phyloP scores from a whole-genome alignment of 2,888 invertebrate genomes.

The Stomorhina lunata region DNA sequence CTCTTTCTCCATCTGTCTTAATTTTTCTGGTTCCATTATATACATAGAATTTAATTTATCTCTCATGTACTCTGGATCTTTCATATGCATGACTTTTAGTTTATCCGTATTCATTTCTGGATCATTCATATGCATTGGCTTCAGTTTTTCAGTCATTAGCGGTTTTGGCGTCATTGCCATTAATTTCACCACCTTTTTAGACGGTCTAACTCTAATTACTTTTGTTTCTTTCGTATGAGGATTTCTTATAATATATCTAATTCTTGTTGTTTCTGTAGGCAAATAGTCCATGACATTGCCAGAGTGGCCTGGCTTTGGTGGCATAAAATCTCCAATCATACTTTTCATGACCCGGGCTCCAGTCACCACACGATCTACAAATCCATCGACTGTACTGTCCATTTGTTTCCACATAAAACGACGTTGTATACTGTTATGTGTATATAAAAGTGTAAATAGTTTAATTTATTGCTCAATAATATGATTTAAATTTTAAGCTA shows the following conservation, averaged over 20 bases:
- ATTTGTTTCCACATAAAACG: conserved; percentile 80
- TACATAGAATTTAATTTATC: conserved; percentile 43
- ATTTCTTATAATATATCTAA: conserved; percentile 76
- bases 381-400: conserved; percentile 75
- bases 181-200: conserved; percentile 73
- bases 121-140: conserved; percentile 55
- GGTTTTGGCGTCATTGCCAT: conserved; percentile 69
- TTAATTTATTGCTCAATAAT: background rate
- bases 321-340: conserved; percentile 73
- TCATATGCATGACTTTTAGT: conserved; percentile 45
- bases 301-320: conserved; percentile 46
- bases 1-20: conserved; percentile 75
- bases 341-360: conserved; percentile 74
- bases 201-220: conserved; percentile 73
- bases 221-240: conserved; percentile 75
- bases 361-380: conserved; percentile 73
- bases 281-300: conserved; percentile 69
- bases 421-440: conserved; percentile 74
- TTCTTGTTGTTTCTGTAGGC: conserved; percentile 74
- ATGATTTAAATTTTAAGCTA: background rate
- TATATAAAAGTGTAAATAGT: conserved; percentile 4
- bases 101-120: conserved; percentile 55
- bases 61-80: conserved; percentile 25
- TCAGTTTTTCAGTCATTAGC: conserved; percentile 37
- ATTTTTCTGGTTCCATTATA: conserved; percentile 66